Percentiles rank a stretch among this genome's conserved stretches.
phyloP scores from a whole-genome alignment of 2,888 invertebrate species.

The Eupithecia exiguata region DNA sequence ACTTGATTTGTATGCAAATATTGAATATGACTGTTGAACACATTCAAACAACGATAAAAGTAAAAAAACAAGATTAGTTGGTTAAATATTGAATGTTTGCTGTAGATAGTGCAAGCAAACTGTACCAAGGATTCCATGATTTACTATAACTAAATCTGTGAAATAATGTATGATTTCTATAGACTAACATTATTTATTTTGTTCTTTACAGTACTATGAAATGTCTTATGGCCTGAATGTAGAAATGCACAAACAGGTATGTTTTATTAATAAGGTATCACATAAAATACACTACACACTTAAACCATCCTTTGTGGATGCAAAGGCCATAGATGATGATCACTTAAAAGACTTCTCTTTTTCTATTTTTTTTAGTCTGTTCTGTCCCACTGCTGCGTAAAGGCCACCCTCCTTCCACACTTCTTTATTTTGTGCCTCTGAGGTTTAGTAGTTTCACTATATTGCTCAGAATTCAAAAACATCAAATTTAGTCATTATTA shows the following conservation, averaged over 20 bases:
- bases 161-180: slow-evolving; percentile 17
- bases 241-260: slow-evolving; percentile 97
- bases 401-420: too few species aligned
- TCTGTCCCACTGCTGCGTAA: too few species aligned
- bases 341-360: too few species aligned
- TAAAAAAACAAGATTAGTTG: slow-evolving; percentile 48
- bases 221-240: slow-evolving; percentile 98
- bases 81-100: slow-evolving; percentile 52
- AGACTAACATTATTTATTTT: neutral
- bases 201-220: slow-evolving; percentile 93
- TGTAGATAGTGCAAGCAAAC: slow-evolving; percentile 41
- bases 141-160: slow-evolving; percentile 33
- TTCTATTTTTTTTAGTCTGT: too few species aligned
- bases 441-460: too few species aligned
- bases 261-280: slow-evolving; percentile 36
- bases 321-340: too few species aligned
- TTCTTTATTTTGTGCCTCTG: too few species aligned
- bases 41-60: slow-evolving; percentile 48
- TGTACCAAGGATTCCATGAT: slow-evolving; percentile 35
- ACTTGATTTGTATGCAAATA: slow-evolving; percentile 52
- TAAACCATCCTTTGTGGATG: too few species aligned
- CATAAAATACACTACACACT: neutral
- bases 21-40: slow-evolving; percentile 44
- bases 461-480: too few species aligned
- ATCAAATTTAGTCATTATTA: too few species aligned